These are phyloP conservation scores for Paramacrobiotus metropolitanus DNA, from an alignment of 1,140 invertebrate genomes.

Conservation along the genomic window DNA sequence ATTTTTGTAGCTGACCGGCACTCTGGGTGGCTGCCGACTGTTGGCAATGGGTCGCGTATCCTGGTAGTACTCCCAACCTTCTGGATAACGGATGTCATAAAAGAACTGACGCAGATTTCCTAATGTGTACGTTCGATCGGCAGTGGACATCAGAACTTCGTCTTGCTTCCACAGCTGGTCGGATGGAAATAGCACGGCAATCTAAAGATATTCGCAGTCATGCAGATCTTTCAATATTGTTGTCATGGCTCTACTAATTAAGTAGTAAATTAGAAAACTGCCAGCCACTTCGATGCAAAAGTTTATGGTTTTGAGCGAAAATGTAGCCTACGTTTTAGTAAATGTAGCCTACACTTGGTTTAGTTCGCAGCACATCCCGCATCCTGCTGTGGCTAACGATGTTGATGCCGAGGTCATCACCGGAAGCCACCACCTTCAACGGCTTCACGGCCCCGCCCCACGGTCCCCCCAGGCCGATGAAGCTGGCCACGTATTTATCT, in stretches of 20 bases:
- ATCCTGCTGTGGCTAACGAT: slow-evolving; percentile 3
- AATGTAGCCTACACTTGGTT: background rate
- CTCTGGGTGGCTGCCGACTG: slow-evolving; percentile 52
- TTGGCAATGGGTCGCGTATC: slow-evolving; percentile 46
- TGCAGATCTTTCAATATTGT: no score
- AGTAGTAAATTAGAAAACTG: no score
- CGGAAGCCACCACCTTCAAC: slow-evolving; percentile 73
- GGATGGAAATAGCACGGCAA: slow-evolving; percentile 75
- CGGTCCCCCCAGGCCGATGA: slow-evolving; percentile 62
- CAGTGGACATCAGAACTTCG: slow-evolving; percentile 54
- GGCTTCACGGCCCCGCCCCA: slow-evolving; percentile 89
- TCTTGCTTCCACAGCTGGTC: slow-evolving; percentile 53
- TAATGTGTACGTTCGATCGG: slow-evolving; percentile 57
- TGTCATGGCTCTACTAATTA: no score
- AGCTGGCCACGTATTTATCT: slow-evolving; percentile 52
- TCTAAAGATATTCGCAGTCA: no score
- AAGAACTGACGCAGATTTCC: slow-evolving; percentile 61
- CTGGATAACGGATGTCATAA: slow-evolving; percentile 45
- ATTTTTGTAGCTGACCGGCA: slow-evolving; percentile 74
- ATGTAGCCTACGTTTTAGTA: no score
- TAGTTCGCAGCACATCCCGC: background rate
- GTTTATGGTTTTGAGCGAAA: no score
- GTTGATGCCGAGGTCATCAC: slow-evolving; percentile 27
- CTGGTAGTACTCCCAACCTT: slow-evolving; percentile 70
- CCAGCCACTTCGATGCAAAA: no score